Conservation (phyloP, 2,888 invertebrate species). For the Frankliniella intonsa region DNA sequence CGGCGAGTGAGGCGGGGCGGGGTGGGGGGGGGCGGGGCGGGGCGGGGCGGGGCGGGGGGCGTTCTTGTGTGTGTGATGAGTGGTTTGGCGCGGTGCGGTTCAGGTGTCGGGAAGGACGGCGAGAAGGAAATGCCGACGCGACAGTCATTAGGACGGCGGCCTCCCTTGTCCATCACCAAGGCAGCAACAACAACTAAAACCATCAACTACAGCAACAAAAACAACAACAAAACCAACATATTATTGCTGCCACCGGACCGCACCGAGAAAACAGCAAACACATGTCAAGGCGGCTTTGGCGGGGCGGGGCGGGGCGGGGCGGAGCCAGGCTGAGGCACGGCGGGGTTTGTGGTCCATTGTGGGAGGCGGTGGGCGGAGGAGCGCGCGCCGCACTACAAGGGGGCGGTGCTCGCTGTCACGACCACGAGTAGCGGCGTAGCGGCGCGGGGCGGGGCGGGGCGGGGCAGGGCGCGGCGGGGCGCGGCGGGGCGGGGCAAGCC, state of each 20-base stretch:
- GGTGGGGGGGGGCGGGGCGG: not conserved
- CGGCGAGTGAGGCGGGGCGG: not conserved
- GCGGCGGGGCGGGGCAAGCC: not conserved
- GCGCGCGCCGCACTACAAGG: not conserved
- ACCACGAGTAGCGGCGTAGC: not conserved
- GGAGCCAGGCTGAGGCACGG: not conserved
- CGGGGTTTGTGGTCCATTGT: not conserved
- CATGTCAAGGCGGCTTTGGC: no score
- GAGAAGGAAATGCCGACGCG: no score
- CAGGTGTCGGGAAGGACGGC: no score
- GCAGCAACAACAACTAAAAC: no score
- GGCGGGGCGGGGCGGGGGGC: not conserved
- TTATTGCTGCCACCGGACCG: no score
- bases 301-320: not conserved
- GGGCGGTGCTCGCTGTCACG: conserved; percentile 19
- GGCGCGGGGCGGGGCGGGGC: not conserved
- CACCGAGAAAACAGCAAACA: no score
- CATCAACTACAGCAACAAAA: no score
- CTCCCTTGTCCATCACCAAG: no score
- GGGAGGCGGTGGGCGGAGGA: conserved; percentile 20
- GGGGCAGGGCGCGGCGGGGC: not conserved
- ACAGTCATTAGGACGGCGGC: no score
- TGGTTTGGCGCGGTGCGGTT: not conserved
- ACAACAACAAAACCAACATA: no score
- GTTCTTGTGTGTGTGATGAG: not conserved